Evolutionary conservation across 2,113 vertebrate genomes (phyloP).

Genomic region (Pluvialis apricaria): DNA sequence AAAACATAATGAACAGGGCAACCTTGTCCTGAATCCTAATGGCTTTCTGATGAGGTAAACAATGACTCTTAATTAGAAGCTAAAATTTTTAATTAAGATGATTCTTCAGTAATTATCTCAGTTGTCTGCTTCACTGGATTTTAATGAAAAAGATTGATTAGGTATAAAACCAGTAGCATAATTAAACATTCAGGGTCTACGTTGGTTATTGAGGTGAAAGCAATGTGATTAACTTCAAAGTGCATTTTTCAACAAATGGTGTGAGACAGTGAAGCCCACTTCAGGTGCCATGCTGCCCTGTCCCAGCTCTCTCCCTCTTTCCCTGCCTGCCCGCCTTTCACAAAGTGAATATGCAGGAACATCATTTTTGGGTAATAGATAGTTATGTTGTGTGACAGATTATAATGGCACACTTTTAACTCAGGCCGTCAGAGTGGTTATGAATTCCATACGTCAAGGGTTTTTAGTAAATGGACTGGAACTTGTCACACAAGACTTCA

Average conservation of each 20-base stretch:
- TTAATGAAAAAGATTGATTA: conserved; percentile 91
- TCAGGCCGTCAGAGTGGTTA: neutral
- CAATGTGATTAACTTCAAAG: conserved; percentile 75
- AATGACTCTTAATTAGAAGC: conserved; percentile 90
- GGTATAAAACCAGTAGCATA: conserved; percentile 77
- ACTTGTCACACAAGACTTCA: conserved; percentile 26
- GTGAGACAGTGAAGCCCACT: conserved; percentile 12
- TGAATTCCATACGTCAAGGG: neutral
- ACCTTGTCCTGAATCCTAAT: conserved; percentile 81
- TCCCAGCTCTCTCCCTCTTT: neutral
- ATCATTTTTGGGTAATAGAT: neutral
- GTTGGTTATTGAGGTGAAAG: conserved; percentile 72
- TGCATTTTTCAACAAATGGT: conserved; percentile 55
- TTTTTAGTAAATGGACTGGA: conserved; percentile 30
- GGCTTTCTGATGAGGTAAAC: conserved; percentile 87
- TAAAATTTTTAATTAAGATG: conserved; percentile 94
- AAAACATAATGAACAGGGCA: conserved; percentile 64
- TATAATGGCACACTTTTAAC: neutral
- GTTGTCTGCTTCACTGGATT: conserved; percentile 85
- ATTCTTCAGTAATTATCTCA: conserved; percentile 86
- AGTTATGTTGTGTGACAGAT: neutral
- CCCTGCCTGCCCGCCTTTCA: neutral
- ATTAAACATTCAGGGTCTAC: conserved; percentile 79
- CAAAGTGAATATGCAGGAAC: neutral
- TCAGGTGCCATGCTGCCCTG: neutral